Evolutionary conservation across 1,140 invertebrate species (phyloP), one percentile per base, ranked within the genome.

Genomic region (Anthonomus grandis): DNA sequence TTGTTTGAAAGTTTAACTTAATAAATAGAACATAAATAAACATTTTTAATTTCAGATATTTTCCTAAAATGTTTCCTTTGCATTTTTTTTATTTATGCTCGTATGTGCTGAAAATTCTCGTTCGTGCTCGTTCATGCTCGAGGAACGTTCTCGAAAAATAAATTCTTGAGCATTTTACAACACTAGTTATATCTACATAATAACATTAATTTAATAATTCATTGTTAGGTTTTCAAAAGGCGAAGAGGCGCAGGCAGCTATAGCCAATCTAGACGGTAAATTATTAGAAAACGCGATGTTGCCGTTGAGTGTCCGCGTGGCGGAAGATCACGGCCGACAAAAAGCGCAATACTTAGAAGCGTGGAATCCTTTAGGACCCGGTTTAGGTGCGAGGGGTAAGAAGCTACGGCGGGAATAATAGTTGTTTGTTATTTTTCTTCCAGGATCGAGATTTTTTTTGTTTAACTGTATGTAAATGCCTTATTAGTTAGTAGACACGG

Each of bases 271-370:
- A 47, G 91, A 95, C 73, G 93, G 93, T 36, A 86, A 86, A 55
- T 83, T 89, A 63, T 87, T 90, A 19, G 87, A 91, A 59, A 91
- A 90, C 59, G 86, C 86, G 37, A 86, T 83, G 25, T 87, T 93
- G 67, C 87, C 91, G 8, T 76, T 97, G 8, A 83, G 83, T 53
- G 91, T 97, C 80, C 71, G 76, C 1, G 76, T 95, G 64, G 94
- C 93, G 0, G 92, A 95, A 72, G 93, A 96, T 72, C 93, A 95
- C 70, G 90, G 91, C 10, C 93, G 94, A 72, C 87, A 90, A 70
- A 92, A 92, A 68, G 89, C 90, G 65, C 69, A 71, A 39, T 71
- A 67, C 57, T 47, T 69, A 22, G 69, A 71, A 15, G 51, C 57
- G 12, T 66, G 65, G 64, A 62, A 61, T 37, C 59, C 63, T 3